Evolutionary conservation across 2,113 vertebrate species (phyloP).

Genomic region (Glaucomys volans): DNA sequence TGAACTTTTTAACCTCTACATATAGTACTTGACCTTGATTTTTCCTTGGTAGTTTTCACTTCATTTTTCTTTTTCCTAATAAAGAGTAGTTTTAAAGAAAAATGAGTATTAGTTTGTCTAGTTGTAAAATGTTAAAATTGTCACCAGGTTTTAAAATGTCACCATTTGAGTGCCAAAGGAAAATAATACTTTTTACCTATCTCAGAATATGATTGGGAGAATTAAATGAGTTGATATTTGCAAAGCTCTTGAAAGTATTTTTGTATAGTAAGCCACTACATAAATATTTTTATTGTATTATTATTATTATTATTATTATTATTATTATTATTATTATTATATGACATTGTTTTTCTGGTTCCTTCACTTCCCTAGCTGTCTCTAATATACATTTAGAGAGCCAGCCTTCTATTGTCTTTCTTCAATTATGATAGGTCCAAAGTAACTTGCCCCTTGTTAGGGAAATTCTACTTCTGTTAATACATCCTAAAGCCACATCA

Average conservation of each 20-base stretch:
- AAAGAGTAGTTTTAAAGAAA: neutral
- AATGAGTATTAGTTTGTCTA: neutral
- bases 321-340: neutral
- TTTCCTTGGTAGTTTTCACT: neutral
- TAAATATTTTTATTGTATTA: neutral
- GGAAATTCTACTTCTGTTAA: neutral
- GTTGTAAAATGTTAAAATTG: constrained; percentile 30
- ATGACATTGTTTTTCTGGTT: neutral
- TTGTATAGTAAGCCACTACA: neutral
- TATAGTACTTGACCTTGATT: neutral
- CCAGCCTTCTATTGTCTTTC: neutral
- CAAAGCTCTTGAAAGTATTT: neutral
- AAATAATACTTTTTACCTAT: neutral
- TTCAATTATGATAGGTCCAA: neutral
- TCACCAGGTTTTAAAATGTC: constrained; percentile 2
- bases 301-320: neutral
- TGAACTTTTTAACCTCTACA: neutral
- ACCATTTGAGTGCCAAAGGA: neutral
- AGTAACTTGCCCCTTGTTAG: neutral
- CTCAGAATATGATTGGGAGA: neutral
- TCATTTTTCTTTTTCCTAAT: neutral
- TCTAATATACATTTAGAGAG: neutral
- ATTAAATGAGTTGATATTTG: neutral
- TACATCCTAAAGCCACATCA: neutral
- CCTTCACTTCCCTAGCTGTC: neutral